phyloP scores from a whole-genome alignment of 2,888 invertebrate genomes.

The Lasioglossum calceatum region DNA sequence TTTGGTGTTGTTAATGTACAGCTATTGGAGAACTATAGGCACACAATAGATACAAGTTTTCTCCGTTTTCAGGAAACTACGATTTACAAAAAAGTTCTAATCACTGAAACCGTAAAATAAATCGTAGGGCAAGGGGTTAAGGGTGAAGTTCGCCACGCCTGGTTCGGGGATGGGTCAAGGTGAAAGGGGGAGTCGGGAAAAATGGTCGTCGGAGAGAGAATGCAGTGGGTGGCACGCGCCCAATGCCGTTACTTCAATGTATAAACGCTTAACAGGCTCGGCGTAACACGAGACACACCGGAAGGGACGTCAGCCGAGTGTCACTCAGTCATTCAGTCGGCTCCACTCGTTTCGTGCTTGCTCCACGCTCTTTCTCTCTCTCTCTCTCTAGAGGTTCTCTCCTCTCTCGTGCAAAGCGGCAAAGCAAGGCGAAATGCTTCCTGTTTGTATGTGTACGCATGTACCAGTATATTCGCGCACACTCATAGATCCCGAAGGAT shows the following conservation, averaged over 20 bases:
- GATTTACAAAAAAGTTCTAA: too few species aligned
- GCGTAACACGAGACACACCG: conserved; percentile 83
- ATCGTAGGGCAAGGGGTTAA: background rate
- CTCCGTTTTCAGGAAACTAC: too few species aligned
- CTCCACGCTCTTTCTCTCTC: conserved; percentile 56
- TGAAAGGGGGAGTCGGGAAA: conserved; percentile 49
- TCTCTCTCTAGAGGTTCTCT: background rate
- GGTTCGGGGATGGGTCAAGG: conserved; percentile 48
- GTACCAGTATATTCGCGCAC: conserved; percentile 41
- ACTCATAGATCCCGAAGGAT: conserved; percentile 58
- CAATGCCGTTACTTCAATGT: conserved; percentile 82
- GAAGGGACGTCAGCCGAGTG: conserved; percentile 83
- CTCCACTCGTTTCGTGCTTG: conserved; percentile 66
- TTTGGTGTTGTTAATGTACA: too few species aligned
- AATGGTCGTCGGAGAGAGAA: conserved; percentile 48
- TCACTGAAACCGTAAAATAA: too few species aligned
- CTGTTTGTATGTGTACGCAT: conserved; percentile 26
- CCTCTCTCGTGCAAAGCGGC: background rate
- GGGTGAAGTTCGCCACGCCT: background rate
- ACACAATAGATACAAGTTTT: too few species aligned
- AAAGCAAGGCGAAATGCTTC: background rate
- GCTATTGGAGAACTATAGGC: too few species aligned
- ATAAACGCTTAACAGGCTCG: conserved; percentile 80
- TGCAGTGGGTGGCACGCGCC: conserved; percentile 83
- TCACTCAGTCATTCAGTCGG: conserved; percentile 80